Base-by-base conservation (phyloP, 1,140 invertebrate genomes). In the Spodoptera frugiperda region DNA sequence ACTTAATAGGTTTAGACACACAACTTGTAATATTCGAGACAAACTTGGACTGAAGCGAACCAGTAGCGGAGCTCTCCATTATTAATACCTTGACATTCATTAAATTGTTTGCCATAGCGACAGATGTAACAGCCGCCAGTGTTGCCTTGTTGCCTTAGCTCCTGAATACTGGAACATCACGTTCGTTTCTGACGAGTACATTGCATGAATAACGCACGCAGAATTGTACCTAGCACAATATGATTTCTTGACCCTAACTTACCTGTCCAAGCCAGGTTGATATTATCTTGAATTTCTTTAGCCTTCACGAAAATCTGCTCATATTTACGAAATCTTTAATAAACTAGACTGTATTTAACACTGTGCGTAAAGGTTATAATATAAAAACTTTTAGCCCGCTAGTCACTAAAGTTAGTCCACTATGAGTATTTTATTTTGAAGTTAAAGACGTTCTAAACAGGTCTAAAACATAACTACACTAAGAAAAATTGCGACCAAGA, bases 71-170 rank as follows among this genome's bases (percentile, higher is more conserved):
- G 30, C 65, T 21, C 65, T 30, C 14, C 11, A 33, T 68, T 68
- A 68, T 68, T 68, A 68, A 68, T 68, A 68, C 21, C 48, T 53
- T 51, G 65, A 51, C 48, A 51, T 53, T 68, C 48, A 30, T 68
- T 53, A 33, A 68, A 67, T 21, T 67, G 65, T 53, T 68, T 53
- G 65, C 33, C 48, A n/a, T 68, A 12, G 65, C 44, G 61, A 57
- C 54, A 57, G 54, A 63, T 15, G 30, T 63, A 63, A 63, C 33
- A 15, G 10, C 8, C 8, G 33, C 44, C 59, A 63, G 8, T 63
- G 59, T 63, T 44, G 59, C 48, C 5, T 9, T 63, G 59, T 63
- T 44, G 59, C 48, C 5, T 9, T 2, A 17, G 11, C 21, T 51
- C 14, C 14, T 30, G 33, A 68, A 44, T 25, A 14, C 55, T n/a